Evolutionary conservation across 2,888 invertebrate genomes (phyloP), one percentile per base, ranked within the genome.

Genomic region (Globia sparganii): DNA sequence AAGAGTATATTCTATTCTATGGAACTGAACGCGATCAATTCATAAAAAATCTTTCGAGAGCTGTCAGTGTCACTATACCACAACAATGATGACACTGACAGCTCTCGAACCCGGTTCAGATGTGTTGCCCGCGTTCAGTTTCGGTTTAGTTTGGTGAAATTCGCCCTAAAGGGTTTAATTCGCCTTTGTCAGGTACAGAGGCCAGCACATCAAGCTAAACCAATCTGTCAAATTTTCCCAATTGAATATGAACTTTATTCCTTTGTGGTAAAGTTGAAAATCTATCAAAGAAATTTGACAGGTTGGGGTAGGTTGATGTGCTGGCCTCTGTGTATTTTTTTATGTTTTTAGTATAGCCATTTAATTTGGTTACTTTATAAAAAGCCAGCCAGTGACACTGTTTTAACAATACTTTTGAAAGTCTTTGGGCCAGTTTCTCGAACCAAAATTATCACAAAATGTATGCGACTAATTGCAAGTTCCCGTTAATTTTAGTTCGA

Each of bases 361-460:
- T 34, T 3, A 9, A 21, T 73, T 34, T 43, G 5, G 4, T 58
- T 49, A 34, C 28, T 58, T 58, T 18, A 6, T 46, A 58, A 6
- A 53, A 72, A 70, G n/a, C 37, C 21, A 62, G 6, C n/a, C 68
- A 62, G 64, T 34, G 62, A 71, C 37, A 18, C 18, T 43, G 8
- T 73, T 43, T 31, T 1, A 53, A 40, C 25, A 15, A 75, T 5
- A 8, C 28, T 28, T 77, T 46, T 37, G 2, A 25, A 46, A 59
- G 4, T 9, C 18, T 28, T 58, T 73, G 53, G 53, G 53, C 3
- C 11, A 11, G 4, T 53, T 53, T 53, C 53, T n/a, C 25, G n/a
- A 53, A 53, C 11, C 25, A 53, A 53, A 53, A n/a, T n/a, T n/a
- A 53, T 11, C 11, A 25, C n/a, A 53, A 25, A 25, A 49, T 21